Evolutionary conservation across 2,888 invertebrate species (phyloP), one percentile per base, ranked within the genome.

Genomic region (Thera britannica): DNA sequence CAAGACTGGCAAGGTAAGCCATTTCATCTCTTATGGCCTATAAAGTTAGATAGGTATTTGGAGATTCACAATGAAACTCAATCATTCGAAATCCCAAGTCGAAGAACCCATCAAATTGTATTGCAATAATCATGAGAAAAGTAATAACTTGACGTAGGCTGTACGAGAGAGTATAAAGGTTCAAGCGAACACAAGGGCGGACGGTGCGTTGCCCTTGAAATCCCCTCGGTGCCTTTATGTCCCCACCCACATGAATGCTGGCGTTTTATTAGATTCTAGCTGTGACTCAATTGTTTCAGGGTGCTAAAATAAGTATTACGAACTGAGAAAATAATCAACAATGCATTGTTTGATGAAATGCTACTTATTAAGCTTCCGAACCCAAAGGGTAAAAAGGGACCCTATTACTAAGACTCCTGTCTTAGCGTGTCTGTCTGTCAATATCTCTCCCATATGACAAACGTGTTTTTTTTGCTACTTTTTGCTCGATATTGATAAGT

Each of bases 1-100:
- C 23, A 23, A 23, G 23, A 23, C 23, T 23, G 23, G 23, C 23
- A 23, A 23, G 23, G 62, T 68, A 60, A 67, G 70, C 75, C 54
- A 75, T 78, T 76, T 75, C 71, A 75, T 71, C 67, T 68, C 73
- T 72, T 76, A 79, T 75, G 70, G 70, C 58, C 75, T 64, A 77
- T 82, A 68, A 70, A 71, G n/a, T 51, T 34, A 66, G 49, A 49
- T 66, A 51, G 9, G 44, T 61, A 57, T 61, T 62, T 56, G 38
- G 23, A 66, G 56, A 56, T 52, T 48, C 54, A 60, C 63, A 63
- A 55, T 46, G 55, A 59, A 62, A 68, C 58, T 48, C 54, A 62
- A 65, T 68, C 61, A 65, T 60, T 57, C 58, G 41, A 61, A 66
- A 49, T 41, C 58, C 58, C 57, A 12, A 65, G 65, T 68, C 68